Percentiles rank a stretch among this genome's conserved stretches.
These are phyloP conservation scores for Lycocerus yunnanus DNA, from an alignment of 2,888 invertebrate genomes.

Conservation along the genomic window DNA sequence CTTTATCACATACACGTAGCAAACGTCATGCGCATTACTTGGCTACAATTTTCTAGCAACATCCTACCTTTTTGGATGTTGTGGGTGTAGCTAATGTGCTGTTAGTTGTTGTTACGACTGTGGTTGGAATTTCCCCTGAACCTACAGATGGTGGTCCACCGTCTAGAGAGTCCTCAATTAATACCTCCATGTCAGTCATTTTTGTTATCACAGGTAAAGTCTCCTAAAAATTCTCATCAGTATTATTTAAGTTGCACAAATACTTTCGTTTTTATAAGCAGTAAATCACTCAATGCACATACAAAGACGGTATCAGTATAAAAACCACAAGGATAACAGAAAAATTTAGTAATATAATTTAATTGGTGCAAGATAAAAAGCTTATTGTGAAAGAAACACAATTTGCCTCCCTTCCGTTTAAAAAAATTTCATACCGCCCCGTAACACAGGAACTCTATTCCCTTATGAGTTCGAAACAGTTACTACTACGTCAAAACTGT, in stretches of 20 bases:
- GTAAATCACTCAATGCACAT: not conserved
- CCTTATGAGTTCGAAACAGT: too few species aligned
- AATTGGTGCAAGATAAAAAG: not conserved
- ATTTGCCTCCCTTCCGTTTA: not conserved
- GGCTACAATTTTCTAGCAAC: conserved; percentile 4
- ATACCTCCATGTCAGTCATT: conserved; percentile 66
- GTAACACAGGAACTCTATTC: too few species aligned
- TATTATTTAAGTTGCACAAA: not conserved
- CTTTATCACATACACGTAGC: conserved; percentile 22
- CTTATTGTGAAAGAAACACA: not conserved
- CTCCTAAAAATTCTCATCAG: conserved; percentile 52
- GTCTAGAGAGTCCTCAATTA: conserved; percentile 81
- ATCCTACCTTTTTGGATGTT: conserved; percentile 52
- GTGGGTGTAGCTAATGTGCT: conserved; percentile 55
- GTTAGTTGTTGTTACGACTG: conserved; percentile 45
- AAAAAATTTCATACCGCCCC: too few species aligned
- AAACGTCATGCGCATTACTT: conserved; percentile 28
- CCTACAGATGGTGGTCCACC: conserved; percentile 82
- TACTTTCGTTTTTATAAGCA: not conserved
- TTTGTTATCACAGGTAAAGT: conserved; percentile 64
- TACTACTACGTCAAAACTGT: not conserved
- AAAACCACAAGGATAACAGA: not conserved
- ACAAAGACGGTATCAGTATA: not conserved
- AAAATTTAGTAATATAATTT: not conserved
- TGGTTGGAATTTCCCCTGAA: conserved; percentile 72